These are phyloP conservation scores for Eupithecia insigniata DNA, from an alignment of 2,888 invertebrate species.

Conservation along the genomic window DNA sequence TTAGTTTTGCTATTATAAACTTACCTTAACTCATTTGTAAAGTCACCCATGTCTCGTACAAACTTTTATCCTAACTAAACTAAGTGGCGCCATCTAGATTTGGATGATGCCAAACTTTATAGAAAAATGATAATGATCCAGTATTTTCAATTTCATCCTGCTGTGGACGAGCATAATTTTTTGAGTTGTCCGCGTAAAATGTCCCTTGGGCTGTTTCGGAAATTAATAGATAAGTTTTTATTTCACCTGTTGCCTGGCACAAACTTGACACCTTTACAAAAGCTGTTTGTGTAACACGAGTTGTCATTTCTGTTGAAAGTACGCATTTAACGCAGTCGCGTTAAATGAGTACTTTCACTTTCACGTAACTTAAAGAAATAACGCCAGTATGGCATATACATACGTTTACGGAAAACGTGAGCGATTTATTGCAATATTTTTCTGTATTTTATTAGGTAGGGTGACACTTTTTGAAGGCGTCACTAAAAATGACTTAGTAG, in stretches of 20 bases:
- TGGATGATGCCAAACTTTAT: background rate
- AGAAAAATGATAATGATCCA: background rate
- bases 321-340: background rate
- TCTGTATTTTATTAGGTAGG: too few relatives aligned
- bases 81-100: slow-evolving; percentile 3
- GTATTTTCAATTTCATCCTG: background rate
- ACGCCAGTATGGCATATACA: background rate
- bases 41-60: background rate
- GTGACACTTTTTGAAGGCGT: background rate
- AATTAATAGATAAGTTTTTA: slow-evolving; percentile 1
- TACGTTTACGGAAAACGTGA: background rate
- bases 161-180: background rate
- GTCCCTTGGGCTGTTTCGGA: background rate
- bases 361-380: background rate
- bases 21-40: background rate
- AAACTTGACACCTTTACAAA: background rate
- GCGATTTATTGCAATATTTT: background rate
- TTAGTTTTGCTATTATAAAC: background rate
- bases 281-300: background rate
- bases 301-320: background rate
- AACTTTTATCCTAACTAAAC: background rate
- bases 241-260: background rate
- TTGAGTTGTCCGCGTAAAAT: background rate
- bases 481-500: too few relatives aligned
- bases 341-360: too few relatives aligned